Evolutionary conservation across 2,888 invertebrate species (phyloP).

Genomic region (Carabus problematicus): DNA sequence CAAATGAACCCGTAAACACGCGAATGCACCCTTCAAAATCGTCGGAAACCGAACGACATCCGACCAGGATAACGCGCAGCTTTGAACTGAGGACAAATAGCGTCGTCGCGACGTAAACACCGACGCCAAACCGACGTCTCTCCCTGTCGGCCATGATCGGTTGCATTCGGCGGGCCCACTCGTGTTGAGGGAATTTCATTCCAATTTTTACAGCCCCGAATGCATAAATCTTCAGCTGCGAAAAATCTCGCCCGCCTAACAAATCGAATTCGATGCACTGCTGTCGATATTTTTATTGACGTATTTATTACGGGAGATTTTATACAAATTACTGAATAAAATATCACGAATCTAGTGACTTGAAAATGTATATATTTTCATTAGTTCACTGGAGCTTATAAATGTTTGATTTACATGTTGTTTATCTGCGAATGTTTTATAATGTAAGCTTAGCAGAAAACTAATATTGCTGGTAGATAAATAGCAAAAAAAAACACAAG

Average conservation of each 20-base stretch:
- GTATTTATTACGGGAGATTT: slow-evolving; percentile 24
- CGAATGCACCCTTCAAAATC: too few relatives aligned
- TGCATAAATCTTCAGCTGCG: slow-evolving; percentile 32
- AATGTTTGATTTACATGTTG: too few relatives aligned
- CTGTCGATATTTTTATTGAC: slow-evolving; percentile 32
- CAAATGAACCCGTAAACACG: too few relatives aligned
- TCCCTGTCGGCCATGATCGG: slow-evolving; percentile 16
- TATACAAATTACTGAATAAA: too few relatives aligned
- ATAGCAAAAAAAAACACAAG: too few relatives aligned
- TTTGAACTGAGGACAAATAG: slow-evolving; percentile 41
- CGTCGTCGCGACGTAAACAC: slow-evolving; percentile 40
- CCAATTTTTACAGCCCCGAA: slow-evolving; percentile 21
- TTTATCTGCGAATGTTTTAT: too few relatives aligned
- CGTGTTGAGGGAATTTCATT: slow-evolving; percentile 31
- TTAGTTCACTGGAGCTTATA: too few relatives aligned
- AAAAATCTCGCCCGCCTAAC: slow-evolving; percentile 22
- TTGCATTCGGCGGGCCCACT: slow-evolving; percentile 12
- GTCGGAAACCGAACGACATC: background rate
- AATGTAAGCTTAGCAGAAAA: too few relatives aligned
- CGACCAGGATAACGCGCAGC: slow-evolving; percentile 22
- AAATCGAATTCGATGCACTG: slow-evolving; percentile 23
- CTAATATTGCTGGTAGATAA: too few relatives aligned
- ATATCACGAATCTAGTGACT: too few relatives aligned
- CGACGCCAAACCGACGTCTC: slow-evolving; percentile 13
- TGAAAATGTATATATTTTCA: too few relatives aligned